Evolutionary conservation across 2,113 vertebrate genomes (phyloP).

Genomic region (Suricata suricatta): DNA sequence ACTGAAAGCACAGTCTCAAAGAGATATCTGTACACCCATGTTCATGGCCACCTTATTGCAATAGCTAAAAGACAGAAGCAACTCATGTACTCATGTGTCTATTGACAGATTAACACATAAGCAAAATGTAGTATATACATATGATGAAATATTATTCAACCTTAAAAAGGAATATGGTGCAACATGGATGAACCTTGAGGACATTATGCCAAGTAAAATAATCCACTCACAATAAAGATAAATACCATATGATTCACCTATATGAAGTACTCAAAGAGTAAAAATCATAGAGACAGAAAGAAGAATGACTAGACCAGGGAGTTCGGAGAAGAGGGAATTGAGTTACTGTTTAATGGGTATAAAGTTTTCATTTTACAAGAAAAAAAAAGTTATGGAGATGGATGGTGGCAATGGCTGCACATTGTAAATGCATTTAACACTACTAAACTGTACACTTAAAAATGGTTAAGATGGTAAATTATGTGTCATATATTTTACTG

Average conservation of each 20-base stretch:
- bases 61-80: neutral
- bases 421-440: neutral
- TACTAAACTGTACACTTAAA: neutral
- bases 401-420: neutral
- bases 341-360: neutral
- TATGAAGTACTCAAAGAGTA: neutral
- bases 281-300: neutral
- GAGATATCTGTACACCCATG: neutral
- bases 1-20: neutral
- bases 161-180: neutral
- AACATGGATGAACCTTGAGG: neutral
- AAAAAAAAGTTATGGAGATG: neutral
- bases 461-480: neutral
- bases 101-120: neutral
- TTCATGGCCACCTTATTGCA: neutral
- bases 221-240: neutral
- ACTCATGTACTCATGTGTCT: neutral
- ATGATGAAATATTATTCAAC: neutral
- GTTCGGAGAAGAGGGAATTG: neutral
- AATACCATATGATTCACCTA: neutral
- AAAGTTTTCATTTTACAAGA: neutral
- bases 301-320: neutral
- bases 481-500: neutral
- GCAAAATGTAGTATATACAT: neutral
- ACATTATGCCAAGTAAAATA: neutral